Base-by-base conservation (phyloP, 2,797 vertebrate species). In the Myiotriccus ornatus region DNA sequence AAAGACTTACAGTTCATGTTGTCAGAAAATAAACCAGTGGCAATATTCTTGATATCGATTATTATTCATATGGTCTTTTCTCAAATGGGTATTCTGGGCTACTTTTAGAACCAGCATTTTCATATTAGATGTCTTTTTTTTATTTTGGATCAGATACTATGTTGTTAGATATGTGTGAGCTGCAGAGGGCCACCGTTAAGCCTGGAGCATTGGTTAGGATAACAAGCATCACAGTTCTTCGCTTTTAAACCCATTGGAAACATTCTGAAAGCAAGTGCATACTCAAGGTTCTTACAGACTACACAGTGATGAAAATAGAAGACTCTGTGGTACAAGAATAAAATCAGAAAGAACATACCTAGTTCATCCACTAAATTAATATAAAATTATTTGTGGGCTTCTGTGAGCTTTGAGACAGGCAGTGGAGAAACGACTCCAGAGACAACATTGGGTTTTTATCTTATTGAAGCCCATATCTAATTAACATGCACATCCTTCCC, bases 401-500 rank as follows among this genome's bases (percentile, higher is more conserved):
- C 43, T 70, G 24, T 81, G 32, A 67, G n/a, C 13, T 87, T 63
- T 89, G 47, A 63, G 41, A 21, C 25, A 56, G 18, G 12, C 57
- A 35, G 30, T 53, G 24, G 46, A 84, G 59, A 68, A 64, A 30
- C 4, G 6, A 12, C 12, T 39, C 14, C 21, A 73, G 37, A 81
- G 30, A 70, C 5, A 50, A 34, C 1, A 4, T 19, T 2, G 28
- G n/a, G 39, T 62, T 92, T 57, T 86, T 81, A 53, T 76, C 46
- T 68, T 78, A 39, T 34, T 57, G 30, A 79, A 81, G 43, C 30
- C 39, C 32, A 46, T 60, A 67, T 7, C 18, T 80, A 80, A 92
- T 95, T 94, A 97, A 91, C 28, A 94, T 83, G 23, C 39, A 87
- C 15, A 89, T 79, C 14, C 46, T 91, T 81, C 80, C 41, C 27